A percentile compares a stretch with the other conserved stretches of the same genome.
phyloP scores from a whole-genome alignment of 2,797 vertebrate species.

The Lacerta viridis region DNA sequence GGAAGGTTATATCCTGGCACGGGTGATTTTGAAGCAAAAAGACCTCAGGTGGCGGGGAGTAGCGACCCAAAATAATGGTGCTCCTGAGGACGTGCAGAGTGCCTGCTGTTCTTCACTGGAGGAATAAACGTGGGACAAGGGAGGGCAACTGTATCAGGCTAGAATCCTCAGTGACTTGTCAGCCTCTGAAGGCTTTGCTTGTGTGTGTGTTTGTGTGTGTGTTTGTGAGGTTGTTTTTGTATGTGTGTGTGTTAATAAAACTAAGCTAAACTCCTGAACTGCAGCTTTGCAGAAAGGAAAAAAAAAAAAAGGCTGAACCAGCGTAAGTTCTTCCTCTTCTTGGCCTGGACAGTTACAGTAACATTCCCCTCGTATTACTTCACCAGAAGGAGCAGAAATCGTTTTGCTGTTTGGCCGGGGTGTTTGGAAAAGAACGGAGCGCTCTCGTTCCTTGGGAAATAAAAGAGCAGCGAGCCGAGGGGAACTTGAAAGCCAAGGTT shows the following conservation, averaged over 20 bases:
- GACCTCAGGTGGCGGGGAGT: neutral
- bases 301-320: neutral
- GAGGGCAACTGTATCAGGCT: neutral
- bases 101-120: neutral
- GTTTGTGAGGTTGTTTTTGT: too few relatives aligned
- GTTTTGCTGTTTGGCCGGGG: neutral
- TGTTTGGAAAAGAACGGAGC: neutral
- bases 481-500: slow-evolving; percentile 7
- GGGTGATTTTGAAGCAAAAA: neutral
- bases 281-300: neutral
- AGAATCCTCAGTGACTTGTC: too few relatives aligned
- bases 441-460: neutral
- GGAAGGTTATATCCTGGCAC: too few relatives aligned
- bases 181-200: too few relatives aligned
- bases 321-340: neutral
- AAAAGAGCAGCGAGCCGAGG: neutral
- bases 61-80: neutral
- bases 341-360: neutral
- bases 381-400: neutral
- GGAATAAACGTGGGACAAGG: accelerated
- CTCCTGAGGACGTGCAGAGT: neutral
- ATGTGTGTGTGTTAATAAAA: too few relatives aligned
- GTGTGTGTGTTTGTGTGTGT: too few relatives aligned
- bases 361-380: slow-evolving; percentile 31
- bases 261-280: neutral